Evolutionary conservation across 2,113 vertebrate species (phyloP), one percentile per base, ranked within the genome.

Genomic region (Planiliza haematocheilus): DNA sequence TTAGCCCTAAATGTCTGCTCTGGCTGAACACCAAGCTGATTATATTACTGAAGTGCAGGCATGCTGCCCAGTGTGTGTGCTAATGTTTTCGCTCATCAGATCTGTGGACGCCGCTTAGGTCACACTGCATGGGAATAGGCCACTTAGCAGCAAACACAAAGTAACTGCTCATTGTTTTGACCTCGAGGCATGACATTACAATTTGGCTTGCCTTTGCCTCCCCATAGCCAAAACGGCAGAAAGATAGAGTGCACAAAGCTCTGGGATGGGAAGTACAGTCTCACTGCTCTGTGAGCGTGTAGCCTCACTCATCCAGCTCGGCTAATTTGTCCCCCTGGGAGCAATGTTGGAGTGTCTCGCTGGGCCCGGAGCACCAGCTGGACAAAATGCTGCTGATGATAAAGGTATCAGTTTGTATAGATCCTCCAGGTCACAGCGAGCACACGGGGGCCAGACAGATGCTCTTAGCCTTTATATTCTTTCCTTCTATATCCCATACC

Each of bases 1-100:
- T 83, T 83, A 78, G 75, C 60, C 64, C 70, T 76, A 58, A 85
- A 79, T 83, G 73, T 77, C 70, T 73, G 46, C 38, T 38, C 65
- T 84, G 80, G 84, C 74, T 45, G 20, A 61, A 45, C 43, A 73
- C 68, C 74, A 88, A 81, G 58, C 63, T 79, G 84, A 89, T 87
- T 81, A 73, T 81, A 38, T 85, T 77, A 69, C 82, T 74, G 66
- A 80, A 65, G 84, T 58, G 60, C 64, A 67, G 77, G 83, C 85
- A 79, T 50, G 4, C 16, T 70, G 78, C 83, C 79, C 68, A 64
- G 64, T 18, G 62, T 13, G 17, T 24, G 43, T 53, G 72, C 65
- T 88, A 68, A 85, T 86, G 76, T 83, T 88, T 88, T 83, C 76
- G 77, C 82, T 85, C 82, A 74, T 73, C 84, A 81, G 82, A 82